phyloP scores from a whole-genome alignment of 1,140 invertebrate genomes.

The Drosophila nasuta region DNA sequence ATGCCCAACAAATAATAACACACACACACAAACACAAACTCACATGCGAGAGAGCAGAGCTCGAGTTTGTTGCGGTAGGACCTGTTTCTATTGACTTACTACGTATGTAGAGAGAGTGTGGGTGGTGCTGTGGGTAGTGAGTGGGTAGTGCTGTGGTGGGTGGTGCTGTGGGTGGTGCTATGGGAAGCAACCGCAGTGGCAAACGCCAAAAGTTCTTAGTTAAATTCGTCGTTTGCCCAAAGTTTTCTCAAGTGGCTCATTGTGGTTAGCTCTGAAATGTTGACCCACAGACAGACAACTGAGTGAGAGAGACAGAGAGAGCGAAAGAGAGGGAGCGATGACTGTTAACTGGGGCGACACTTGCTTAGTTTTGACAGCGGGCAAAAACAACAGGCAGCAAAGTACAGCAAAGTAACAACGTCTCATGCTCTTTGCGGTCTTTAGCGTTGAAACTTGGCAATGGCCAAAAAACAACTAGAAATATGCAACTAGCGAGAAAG shows the following conservation, averaged over 20 bases:
- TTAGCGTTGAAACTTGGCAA: slow-evolving; percentile 51
- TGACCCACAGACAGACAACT: slow-evolving; percentile 60
- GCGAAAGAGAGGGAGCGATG: slow-evolving; percentile 9
- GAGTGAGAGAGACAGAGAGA: background rate
- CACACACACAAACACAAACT: slow-evolving; percentile 27
- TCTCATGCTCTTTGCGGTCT: slow-evolving; percentile 64
- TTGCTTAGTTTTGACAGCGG: slow-evolving; percentile 69
- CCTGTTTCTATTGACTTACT: slow-evolving; percentile 62
- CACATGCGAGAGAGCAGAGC: background rate
- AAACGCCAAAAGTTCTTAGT: slow-evolving; percentile 82
- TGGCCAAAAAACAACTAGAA: slow-evolving; percentile 34
- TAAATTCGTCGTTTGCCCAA: slow-evolving; percentile 68
- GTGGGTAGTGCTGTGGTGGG: no score
- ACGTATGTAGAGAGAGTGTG: background rate
- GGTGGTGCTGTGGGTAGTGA: no score
- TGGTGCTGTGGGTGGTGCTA: background rate
- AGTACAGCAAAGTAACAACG: background rate
- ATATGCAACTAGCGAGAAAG: slow-evolving; percentile 26
- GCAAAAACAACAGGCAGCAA: slow-evolving; percentile 36
- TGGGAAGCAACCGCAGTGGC: slow-evolving; percentile 38
- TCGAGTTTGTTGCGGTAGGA: slow-evolving; percentile 46
- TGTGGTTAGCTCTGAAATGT: slow-evolving; percentile 75
- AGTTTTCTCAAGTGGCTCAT: slow-evolving; percentile 80
- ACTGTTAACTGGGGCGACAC: slow-evolving; percentile 60
- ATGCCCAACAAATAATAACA: slow-evolving; percentile 53